phyloP scores from a whole-genome alignment of 2,113 vertebrate genomes.

The Chrysemys picta region DNA sequence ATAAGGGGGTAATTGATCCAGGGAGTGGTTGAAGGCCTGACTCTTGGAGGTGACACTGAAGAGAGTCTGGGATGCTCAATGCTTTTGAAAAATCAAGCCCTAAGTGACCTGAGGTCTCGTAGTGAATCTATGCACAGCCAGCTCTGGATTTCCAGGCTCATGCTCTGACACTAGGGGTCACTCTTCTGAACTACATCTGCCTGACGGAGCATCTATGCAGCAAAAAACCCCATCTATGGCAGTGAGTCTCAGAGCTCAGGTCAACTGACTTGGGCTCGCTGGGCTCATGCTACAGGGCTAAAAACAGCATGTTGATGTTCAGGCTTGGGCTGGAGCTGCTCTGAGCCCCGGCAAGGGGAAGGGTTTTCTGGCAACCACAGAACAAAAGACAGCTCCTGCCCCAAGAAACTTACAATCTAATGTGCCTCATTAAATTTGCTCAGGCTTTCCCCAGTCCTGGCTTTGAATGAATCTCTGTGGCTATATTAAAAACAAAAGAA shows the following conservation, averaged over 20 bases:
- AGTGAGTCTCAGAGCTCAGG: no score
- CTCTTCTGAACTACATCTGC: slow-evolving; percentile 3
- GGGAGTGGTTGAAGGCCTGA: neutral
- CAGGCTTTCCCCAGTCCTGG: neutral
- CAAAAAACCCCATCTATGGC: no score
- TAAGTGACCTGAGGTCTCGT: neutral
- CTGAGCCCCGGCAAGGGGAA: no score
- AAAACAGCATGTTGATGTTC: no score
- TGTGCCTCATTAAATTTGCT: neutral
- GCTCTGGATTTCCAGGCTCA: neutral
- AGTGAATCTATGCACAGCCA: rapidly evolving
- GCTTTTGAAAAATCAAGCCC: neutral
- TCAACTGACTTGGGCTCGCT: no score
- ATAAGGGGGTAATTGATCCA: neutral
- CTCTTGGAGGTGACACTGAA: neutral
- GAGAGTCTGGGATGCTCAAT: slow-evolving; percentile 9
- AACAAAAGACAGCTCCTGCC: no score
- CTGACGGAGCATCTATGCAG: neutral
- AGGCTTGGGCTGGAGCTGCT: no score
- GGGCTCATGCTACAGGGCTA: no score
- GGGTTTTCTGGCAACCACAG: no score
- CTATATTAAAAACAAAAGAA: slow-evolving; percentile 30
- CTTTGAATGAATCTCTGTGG: slow-evolving; percentile 38
- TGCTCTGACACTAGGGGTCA: neutral
- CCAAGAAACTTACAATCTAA: no score